Percentiles rank a stretch among this genome's conserved stretches.
These are phyloP conservation scores for Piliocolobus tephrosceles DNA, from an alignment of 2,113 vertebrate species.

Conservation along the genomic window DNA sequence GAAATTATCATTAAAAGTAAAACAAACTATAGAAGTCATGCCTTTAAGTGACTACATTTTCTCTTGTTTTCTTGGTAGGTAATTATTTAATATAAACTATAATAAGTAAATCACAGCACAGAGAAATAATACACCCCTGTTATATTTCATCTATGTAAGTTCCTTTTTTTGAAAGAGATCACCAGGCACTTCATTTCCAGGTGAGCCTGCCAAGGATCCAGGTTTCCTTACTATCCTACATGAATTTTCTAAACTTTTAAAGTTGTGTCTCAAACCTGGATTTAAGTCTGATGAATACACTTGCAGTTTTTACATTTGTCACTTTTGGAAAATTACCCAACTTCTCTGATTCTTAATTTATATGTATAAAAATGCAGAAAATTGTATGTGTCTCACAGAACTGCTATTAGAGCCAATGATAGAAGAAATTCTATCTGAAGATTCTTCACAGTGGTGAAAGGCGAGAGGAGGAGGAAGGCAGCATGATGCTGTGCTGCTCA, in stretches of 20 bases:
- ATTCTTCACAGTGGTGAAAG: not conserved
- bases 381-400: not conserved
- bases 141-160: not conserved
- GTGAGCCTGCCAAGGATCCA: not conserved
- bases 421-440: not conserved
- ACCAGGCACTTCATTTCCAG: not conserved
- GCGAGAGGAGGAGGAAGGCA: no score
- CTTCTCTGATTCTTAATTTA: not conserved
- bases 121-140: not conserved
- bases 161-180: not conserved
- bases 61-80: not conserved
- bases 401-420: not conserved
- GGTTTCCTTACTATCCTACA: not conserved
- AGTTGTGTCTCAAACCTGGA: not conserved
- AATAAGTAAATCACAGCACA: not conserved
- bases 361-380: not conserved
- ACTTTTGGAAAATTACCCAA: not conserved
- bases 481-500: accelerated
- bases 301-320: not conserved
- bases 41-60: not conserved
- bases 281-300: not conserved
- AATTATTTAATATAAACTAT: not conserved
- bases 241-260: not conserved
- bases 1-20: not conserved
- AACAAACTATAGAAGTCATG: not conserved